Conservation (phyloP, 2,113 vertebrate species). For the Campylomormyrus tamandua region DNA sequence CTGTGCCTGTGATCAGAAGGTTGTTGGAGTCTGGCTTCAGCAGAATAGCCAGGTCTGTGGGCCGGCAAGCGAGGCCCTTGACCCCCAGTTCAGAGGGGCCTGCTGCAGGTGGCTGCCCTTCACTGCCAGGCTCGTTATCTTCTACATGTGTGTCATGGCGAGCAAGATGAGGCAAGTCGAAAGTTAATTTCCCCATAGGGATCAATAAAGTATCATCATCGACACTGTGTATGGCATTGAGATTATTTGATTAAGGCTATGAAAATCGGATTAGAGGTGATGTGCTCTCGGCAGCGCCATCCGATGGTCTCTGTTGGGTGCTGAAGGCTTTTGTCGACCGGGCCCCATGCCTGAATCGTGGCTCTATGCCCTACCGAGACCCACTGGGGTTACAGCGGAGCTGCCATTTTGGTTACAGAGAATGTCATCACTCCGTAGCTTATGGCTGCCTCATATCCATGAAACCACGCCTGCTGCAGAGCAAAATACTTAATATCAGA, state of each 20-base stretch:
- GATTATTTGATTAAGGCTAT: not conserved
- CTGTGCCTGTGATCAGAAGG: not conserved
- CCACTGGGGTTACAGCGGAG: not conserved
- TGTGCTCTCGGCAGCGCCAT: not conserved
- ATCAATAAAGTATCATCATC: not conserved
- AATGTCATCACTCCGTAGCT: slow-evolving; percentile 6
- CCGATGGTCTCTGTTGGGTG: not conserved
- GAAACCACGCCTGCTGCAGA: not conserved
- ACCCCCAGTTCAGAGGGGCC: not conserved
- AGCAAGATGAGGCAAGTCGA: not conserved
- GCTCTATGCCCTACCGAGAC: no score
- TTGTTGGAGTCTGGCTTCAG: not conserved
- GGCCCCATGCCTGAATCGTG: not conserved
- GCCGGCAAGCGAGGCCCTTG: not conserved
- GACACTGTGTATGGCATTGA: not conserved
- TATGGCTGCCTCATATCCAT: not conserved
- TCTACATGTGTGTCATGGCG: not conserved
- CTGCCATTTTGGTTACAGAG: not conserved
- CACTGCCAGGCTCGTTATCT: not conserved
- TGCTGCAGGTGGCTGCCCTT: not conserved
- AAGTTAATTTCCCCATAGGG: not conserved
- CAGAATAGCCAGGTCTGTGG: not conserved
- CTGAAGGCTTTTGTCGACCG: not conserved
- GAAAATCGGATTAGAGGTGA: not conserved
- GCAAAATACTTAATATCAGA: not conserved